Conservation (phyloP, 2,113 vertebrate species). For the Myotis brandtii region DNA sequence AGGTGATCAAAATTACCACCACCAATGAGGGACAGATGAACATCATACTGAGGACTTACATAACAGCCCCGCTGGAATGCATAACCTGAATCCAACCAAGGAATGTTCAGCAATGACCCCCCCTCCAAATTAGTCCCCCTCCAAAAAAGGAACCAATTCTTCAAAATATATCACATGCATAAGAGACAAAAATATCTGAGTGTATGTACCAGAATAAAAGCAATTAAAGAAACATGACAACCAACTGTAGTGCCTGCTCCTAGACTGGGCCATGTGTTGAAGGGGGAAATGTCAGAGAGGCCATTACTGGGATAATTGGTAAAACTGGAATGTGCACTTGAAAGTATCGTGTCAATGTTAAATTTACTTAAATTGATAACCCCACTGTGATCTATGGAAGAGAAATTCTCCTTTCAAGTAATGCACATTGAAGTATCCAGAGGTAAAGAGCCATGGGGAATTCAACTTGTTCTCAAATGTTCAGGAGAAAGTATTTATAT, state of each 20-base stretch:
- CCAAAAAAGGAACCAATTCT: background rate
- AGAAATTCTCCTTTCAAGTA: background rate
- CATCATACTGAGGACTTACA: background rate
- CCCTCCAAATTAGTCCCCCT: no score
- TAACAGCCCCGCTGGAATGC: background rate
- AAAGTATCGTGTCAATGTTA: background rate
- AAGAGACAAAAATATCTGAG: background rate
- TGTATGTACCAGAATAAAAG: background rate
- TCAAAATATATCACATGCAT: background rate
- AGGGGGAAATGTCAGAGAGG: background rate
- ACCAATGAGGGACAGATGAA: background rate
- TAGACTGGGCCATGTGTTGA: background rate
- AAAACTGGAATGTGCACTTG: background rate
- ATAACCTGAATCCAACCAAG: background rate
- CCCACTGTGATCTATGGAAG: background rate
- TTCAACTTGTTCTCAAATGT: background rate
- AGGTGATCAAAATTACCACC: background rate
- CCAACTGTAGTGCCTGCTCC: background rate
- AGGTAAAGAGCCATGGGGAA: background rate
- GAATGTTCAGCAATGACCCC: background rate
- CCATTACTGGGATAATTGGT: background rate
- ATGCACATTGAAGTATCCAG: background rate
- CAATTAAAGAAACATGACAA: background rate
- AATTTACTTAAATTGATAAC: background rate
- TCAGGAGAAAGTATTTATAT: background rate